Base-by-base conservation (phyloP, 35 echinoderm and acorn worm genomes). In the Amphiura filiformis region DNA sequence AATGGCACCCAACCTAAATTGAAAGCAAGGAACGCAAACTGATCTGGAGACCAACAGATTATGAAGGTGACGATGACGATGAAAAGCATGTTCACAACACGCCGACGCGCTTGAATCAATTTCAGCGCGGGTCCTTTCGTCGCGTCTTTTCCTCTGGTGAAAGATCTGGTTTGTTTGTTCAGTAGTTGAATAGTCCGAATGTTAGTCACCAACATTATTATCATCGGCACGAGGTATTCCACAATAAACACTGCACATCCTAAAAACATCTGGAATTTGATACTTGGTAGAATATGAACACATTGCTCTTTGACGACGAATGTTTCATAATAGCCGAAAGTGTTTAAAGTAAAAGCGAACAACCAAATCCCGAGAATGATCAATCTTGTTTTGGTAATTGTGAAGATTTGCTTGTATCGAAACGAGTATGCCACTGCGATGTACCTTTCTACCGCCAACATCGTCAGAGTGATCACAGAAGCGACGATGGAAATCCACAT, bases 31-130 rank as follows among this genome's bases (percentile, higher is more conserved):
- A 78, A 90, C 0, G 34, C 39, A 22, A 90, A 75, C 34, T 94
- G 92, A 34, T 94, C 88, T 0, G 92, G 92, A 39, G 83, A 35
- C 92, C 92, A 94, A 34, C 92, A 94, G 44, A 94, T 81, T 56
- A 94, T 90, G 36, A 94, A 94, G 20, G 88, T 94, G 14, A 90
- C 84, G 28, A 94, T 77, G 7, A 94, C 92, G 31, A 94, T 81
- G 65, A 94, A 57, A 32, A 94, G 78, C 82, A 90, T 90, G 37
- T 86, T 64, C 26, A 94, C 85, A 44, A 94, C 56, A 13, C 52
- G 70, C 32, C 65, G 23, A 17, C 88, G 47, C 39, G 88, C 84
- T 75, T 83, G 75, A 23, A 86, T 40, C 22, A 90, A 83, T 22
- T 87, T 90, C 13, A 86, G 61, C 0, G 82, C 88, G 17, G 82